phyloP scores from a whole-genome alignment of 2,888 invertebrate species.

The Apotomis capreana region DNA sequence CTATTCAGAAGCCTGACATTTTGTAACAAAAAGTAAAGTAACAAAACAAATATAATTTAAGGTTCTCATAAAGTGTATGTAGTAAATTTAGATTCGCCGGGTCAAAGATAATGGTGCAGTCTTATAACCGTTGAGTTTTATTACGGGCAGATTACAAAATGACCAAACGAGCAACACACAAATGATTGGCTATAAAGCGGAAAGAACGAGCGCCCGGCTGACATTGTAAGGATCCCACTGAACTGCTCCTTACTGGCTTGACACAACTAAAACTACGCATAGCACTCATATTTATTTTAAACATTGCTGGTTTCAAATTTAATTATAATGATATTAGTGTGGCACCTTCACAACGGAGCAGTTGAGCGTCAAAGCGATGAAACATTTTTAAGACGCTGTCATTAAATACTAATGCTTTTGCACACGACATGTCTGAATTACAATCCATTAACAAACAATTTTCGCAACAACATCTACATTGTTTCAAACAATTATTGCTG shows the following conservation, averaged over 20 bases:
- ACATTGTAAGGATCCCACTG: slow-evolving; percentile 58
- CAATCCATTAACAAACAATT: slow-evolving; percentile 38
- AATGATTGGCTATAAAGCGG: slow-evolving; percentile 73
- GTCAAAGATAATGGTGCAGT: slow-evolving; percentile 63
- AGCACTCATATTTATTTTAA: background rate
- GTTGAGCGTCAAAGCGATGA: slow-evolving; percentile 30
- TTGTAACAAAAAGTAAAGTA: slow-evolving; percentile 22
- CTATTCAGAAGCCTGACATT: slow-evolving; percentile 43
- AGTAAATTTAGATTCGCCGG: slow-evolving; percentile 54
- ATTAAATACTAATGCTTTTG: slow-evolving; percentile 32
- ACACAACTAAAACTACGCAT: slow-evolving; percentile 1
- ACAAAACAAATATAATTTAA: slow-evolving; percentile 47
- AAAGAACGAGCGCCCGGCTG: slow-evolving; percentile 59
- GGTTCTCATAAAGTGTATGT: slow-evolving; percentile 48
- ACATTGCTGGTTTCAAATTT: background rate
- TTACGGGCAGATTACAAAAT: slow-evolving; percentile 73
- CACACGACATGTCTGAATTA: slow-evolving; percentile 29
- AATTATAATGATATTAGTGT: background rate
- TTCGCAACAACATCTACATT: slow-evolving; percentile 39
- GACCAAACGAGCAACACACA: slow-evolving; percentile 66
- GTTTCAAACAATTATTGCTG: slow-evolving; percentile 46
- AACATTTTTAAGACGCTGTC: slow-evolving; percentile 28
- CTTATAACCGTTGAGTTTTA: slow-evolving; percentile 72
- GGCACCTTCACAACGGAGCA: slow-evolving; percentile 6
- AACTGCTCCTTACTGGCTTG: slow-evolving; percentile 6